Conservation (phyloP, 2,797 vertebrate genomes). For the Echiichthys vipera region DNA sequence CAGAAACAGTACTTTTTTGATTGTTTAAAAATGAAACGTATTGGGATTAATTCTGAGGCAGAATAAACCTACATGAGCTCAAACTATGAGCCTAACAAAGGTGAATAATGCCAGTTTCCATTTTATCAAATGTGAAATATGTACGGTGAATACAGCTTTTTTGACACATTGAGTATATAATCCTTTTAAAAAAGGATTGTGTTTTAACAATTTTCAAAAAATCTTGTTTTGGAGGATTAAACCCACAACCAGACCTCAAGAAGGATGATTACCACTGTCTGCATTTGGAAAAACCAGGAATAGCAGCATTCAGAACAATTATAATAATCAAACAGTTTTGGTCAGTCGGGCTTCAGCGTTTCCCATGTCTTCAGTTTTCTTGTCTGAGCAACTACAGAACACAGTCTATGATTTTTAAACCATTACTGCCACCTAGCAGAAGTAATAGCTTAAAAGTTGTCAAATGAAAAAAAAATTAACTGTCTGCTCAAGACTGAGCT, state of each 20-base stretch:
- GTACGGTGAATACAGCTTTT: neutral
- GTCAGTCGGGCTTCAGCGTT: neutral
- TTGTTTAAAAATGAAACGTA: neutral
- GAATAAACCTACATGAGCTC: neutral
- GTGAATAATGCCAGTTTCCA: neutral
- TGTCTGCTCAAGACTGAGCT: neutral
- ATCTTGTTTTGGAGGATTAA: slow-evolving; percentile 3
- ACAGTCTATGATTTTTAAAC: slow-evolving; percentile 11
- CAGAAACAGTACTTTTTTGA: neutral
- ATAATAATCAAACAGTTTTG: slow-evolving; percentile 1
- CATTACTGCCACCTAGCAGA: neutral
- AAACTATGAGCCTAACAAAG: neutral
- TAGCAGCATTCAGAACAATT: slow-evolving; percentile 16
- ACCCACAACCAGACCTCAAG: neutral
- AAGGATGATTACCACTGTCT: neutral
- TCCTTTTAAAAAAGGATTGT: slow-evolving; percentile 2
- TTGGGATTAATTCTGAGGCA: neutral
- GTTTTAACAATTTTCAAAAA: slow-evolving; percentile 4
- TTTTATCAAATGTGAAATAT: slow-evolving; percentile 17
- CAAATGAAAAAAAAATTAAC: neutral
- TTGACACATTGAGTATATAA: neutral
- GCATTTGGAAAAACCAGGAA: neutral
- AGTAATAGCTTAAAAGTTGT: slow-evolving; percentile 17
- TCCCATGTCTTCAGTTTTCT: neutral
- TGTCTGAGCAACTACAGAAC: neutral